Conservation (phyloP, 1,140 invertebrate genomes). For the Drosophila kanapiae region DNA sequence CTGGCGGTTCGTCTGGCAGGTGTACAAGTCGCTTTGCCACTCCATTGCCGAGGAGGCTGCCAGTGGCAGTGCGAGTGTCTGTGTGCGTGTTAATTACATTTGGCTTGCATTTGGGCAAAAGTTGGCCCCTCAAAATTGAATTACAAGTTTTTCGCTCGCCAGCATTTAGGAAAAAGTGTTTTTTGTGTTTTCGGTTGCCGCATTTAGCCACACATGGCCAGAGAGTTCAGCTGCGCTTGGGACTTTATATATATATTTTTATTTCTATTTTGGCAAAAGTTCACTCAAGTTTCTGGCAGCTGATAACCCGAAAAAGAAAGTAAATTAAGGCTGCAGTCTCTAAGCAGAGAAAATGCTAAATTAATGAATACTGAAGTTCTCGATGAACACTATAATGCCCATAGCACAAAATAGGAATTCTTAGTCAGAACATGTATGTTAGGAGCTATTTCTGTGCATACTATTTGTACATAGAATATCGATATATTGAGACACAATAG, state of each 20-base stretch:
- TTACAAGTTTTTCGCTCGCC: slow-evolving; percentile 74
- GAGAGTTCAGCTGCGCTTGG: slow-evolving; percentile 4
- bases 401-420: neutral
- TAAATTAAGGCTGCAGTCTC: slow-evolving; percentile 20
- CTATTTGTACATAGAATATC: no score
- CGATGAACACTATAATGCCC: neutral
- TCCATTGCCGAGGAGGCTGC: slow-evolving; percentile 32
- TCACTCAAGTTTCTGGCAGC: slow-evolving; percentile 49
- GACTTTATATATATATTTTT: slow-evolving; percentile 31
- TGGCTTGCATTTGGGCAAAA: slow-evolving; percentile 72
- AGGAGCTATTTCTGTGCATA: no score
- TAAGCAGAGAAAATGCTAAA: neutral
- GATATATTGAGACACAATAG: no score
- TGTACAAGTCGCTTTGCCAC: slow-evolving; percentile 56
- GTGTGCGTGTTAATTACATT: slow-evolving; percentile 80
- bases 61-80: slow-evolving; percentile 14
- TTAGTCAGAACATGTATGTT: no score
- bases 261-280: slow-evolving; percentile 51
- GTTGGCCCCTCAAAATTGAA: slow-evolving; percentile 69
- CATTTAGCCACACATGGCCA: slow-evolving; percentile 63
- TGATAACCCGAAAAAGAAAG: slow-evolving; percentile 30
- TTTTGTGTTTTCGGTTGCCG: slow-evolving; percentile 39
- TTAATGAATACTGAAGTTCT: slow-evolving; percentile 9
- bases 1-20: slow-evolving; percentile 45
- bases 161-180: slow-evolving; percentile 72